phyloP scores from a whole-genome alignment of 2,888 invertebrate genomes.

The Syrphus vitripennis region DNA sequence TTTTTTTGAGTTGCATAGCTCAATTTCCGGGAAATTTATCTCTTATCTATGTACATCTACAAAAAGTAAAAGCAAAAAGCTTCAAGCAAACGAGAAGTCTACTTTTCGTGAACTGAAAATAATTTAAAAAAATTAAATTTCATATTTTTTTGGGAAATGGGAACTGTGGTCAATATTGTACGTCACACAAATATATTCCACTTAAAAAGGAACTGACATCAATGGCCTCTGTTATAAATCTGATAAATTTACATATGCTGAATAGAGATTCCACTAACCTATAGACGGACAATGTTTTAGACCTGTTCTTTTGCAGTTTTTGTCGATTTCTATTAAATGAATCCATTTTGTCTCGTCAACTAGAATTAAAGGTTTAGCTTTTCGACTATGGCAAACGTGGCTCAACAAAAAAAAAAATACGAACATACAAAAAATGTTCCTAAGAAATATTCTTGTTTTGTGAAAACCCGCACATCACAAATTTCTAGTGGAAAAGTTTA shows the following conservation, averaged over 20 bases:
- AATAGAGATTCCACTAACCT: conserved; percentile 28
- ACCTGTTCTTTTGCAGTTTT: neutral
- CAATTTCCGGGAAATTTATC: too few species aligned
- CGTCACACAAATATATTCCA: conserved; percentile 31
- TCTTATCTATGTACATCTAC: too few species aligned
- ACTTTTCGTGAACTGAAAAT: too few species aligned
- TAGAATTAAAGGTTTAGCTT: neutral
- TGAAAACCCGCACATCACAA: neutral
- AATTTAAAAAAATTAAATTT: neutral
- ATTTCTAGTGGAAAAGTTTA: neutral
- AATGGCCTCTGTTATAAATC: conserved; percentile 57
- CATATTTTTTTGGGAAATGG: conserved; percentile 41
- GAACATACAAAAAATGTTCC: neutral
- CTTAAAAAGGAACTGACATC: neutral
- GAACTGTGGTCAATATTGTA: conserved; percentile 43
- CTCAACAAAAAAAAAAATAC: too few species aligned
- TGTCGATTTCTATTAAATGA: neutral
- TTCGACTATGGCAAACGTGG: neutral
- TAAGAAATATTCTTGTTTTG: neutral
- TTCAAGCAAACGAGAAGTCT: too few species aligned
- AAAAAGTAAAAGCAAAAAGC: too few species aligned
- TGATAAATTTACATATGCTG: conserved; percentile 64
- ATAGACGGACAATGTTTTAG: conserved; percentile 5
- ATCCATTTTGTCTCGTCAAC: neutral
- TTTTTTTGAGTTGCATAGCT: too few species aligned